A percentile compares a stretch with the other conserved stretches of the same genome.
Conservation (phyloP, 30 jellyfish, hydroid and myxozoan species). For the Aurelia sp. region DNA sequence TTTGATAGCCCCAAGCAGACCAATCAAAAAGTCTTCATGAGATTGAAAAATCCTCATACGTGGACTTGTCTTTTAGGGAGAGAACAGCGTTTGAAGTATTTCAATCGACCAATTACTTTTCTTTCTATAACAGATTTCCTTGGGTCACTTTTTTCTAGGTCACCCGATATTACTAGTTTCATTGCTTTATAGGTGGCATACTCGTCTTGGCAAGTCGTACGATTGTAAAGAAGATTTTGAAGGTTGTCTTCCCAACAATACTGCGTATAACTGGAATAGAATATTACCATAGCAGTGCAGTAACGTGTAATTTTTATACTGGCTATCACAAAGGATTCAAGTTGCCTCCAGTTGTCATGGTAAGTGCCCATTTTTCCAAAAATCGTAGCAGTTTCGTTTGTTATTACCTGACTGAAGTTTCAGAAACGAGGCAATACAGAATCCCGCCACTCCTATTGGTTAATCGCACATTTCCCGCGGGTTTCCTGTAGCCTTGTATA, state of each 20-base stretch:
- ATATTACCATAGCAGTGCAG: conserved; percentile 57
- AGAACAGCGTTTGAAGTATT: too few relatives aligned
- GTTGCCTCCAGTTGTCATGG: conserved; percentile 73
- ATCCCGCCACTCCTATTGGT: too few relatives aligned
- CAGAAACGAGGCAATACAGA: too few relatives aligned
- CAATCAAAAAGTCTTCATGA: neutral
- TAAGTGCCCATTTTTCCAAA: neutral
- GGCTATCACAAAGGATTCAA: conserved; percentile 82
- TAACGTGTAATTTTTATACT: conserved; percentile 61
- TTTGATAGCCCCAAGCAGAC: too few relatives aligned
- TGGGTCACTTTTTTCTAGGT: neutral
- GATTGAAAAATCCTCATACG: neutral
- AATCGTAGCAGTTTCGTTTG: too few relatives aligned
- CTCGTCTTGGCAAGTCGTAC: conserved; percentile 64
- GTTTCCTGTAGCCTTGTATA: too few relatives aligned
- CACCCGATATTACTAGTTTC: neutral
- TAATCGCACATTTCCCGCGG: too few relatives aligned
- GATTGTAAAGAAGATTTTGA: conserved; percentile 56
- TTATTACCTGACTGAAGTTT: too few relatives aligned
- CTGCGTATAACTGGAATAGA: conserved; percentile 73
- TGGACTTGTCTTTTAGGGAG: neutral
- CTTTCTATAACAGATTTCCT: too few relatives aligned
- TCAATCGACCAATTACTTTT: too few relatives aligned
- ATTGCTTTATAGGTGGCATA: conserved; percentile 72
- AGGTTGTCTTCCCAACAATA: conserved; percentile 36